Base-by-base conservation (phyloP, 2,888 invertebrate genomes). In the Lobophora halterata region DNA sequence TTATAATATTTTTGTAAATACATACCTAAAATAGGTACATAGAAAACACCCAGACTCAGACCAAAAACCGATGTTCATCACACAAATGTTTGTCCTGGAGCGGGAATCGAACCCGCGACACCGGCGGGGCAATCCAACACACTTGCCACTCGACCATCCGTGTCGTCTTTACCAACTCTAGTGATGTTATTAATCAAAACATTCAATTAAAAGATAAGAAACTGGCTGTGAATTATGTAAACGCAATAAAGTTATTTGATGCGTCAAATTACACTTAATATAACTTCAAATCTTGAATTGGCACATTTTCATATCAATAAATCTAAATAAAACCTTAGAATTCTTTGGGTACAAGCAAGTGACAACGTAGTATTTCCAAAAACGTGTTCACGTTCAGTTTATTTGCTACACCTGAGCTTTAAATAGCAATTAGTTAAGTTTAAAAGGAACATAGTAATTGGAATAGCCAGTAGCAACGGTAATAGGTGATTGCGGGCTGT, bases 291-390 rank as follows among this genome's bases (percentile, higher is more conserved):
- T 48, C 27, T 38, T 32, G 43, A 50, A 53, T 54, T 52, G 44
- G 49, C 50, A 52, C 28, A 47, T 51, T 56, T 52, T 46, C 50
- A 35, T 49, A 40, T 45, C 52, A 49, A 55, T 57, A 57, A 54
- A 56, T 35, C 29, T 33, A 38, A 23, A 31, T 35, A 32, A 27
- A n/a, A 28, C 28, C 20, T 37, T 38, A 14, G 32, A 33, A 43
- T 36, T 42, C 36, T 36, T 48, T 42, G 27, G 38, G 19, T 39
- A 36, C 33, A 34, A 27, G 8, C 32, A 41, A 41, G 36, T 44
- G 34, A 48, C 23, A 37, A 34, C 27, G 26, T 30, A 33, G 25
- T n/a, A n/a, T n/a, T n/a, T n/a, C n/a, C n/a, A n/a, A 41, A 34
- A 30, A 26, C 18, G 14, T 18, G 23, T 7, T 10, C 12, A 27